phyloP scores from a whole-genome alignment of 2,888 invertebrate species.

The Augiades crinisus region DNA sequence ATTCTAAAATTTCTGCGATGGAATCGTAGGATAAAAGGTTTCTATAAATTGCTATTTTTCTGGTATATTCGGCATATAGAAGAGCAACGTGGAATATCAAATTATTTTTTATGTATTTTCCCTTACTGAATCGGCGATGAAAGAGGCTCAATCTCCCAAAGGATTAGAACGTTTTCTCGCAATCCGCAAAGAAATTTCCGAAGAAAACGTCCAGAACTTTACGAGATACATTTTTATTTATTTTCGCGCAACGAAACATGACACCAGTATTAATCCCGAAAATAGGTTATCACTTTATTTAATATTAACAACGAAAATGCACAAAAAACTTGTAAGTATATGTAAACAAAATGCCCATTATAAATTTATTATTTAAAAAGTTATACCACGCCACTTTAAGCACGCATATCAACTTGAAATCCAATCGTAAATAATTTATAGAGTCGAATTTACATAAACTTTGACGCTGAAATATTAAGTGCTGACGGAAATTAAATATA shows the following conservation, averaged over 20 bases:
- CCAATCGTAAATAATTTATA: neutral
- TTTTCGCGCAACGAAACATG: neutral
- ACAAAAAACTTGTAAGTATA: too few species aligned
- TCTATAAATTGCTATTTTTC: too few species aligned
- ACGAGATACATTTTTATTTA: conserved; percentile 4
- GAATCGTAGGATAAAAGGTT: too few species aligned
- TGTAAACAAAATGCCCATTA: neutral
- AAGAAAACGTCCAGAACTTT: conserved; percentile 2
- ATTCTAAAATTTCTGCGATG: too few species aligned
- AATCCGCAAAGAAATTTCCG: conserved; percentile 12
- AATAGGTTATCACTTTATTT: too few species aligned
- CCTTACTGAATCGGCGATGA: conserved; percentile 6
- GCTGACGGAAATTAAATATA: neutral
- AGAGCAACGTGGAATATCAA: conserved; percentile 1
- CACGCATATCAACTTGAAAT: neutral
- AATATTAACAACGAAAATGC: too few species aligned
- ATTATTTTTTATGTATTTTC: conserved; percentile 20
- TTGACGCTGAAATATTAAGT: neutral
- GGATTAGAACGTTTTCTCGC: conserved; percentile 9
- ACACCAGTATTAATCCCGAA: neutral
- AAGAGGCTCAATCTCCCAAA: neutral
- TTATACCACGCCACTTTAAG: too few species aligned
- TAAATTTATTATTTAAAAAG: neutral
- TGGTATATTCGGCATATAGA: neutral
- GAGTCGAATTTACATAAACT: neutral